phyloP scores from a whole-genome alignment of 2,888 invertebrate genomes.

The Himalopsyche japonica region DNA sequence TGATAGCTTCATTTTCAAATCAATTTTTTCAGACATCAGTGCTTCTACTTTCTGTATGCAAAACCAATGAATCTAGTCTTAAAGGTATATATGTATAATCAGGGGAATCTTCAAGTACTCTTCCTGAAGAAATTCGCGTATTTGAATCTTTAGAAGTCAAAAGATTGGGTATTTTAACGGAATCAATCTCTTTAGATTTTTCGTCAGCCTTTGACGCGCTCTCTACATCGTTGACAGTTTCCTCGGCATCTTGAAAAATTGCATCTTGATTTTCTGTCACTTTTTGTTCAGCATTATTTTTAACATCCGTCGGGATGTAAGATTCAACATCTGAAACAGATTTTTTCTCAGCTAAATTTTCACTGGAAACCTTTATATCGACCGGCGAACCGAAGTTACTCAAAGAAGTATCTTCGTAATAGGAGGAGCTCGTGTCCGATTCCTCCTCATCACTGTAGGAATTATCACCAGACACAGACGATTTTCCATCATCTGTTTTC shows the following conservation, averaged over 20 bases:
- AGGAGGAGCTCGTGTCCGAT: constrained; percentile 19
- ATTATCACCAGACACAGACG: constrained; percentile 48
- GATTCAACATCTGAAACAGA: not conserved
- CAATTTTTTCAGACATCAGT: constrained; percentile 56
- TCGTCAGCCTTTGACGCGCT: not conserved
- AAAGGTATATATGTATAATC: constrained; percentile 54
- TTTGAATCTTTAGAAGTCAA: not conserved
- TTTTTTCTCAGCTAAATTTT: not conserved
- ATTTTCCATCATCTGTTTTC: constrained; percentile 54
- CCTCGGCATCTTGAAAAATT: constrained; percentile 24
- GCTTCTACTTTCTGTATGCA: constrained; percentile 50
- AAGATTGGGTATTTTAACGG: not conserved
- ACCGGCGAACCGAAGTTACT: not conserved
- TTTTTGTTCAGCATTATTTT: constrained; percentile 5
- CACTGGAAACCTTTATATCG: not conserved
- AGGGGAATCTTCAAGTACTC: constrained; percentile 42
- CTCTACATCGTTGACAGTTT: not conserved
- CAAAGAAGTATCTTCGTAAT: constrained; percentile 22
- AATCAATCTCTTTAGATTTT: not conserved
- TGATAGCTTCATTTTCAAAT: not conserved
- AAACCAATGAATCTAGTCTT: constrained; percentile 47
- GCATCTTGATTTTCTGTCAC: constrained; percentile 35
- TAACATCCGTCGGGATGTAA: not conserved
- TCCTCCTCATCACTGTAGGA: constrained; percentile 45
- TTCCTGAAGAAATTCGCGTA: constrained; percentile 36